These are phyloP conservation scores for Oedothorax gibbosus DNA, from an alignment of 1,140 invertebrate genomes.

Conservation along the genomic window DNA sequence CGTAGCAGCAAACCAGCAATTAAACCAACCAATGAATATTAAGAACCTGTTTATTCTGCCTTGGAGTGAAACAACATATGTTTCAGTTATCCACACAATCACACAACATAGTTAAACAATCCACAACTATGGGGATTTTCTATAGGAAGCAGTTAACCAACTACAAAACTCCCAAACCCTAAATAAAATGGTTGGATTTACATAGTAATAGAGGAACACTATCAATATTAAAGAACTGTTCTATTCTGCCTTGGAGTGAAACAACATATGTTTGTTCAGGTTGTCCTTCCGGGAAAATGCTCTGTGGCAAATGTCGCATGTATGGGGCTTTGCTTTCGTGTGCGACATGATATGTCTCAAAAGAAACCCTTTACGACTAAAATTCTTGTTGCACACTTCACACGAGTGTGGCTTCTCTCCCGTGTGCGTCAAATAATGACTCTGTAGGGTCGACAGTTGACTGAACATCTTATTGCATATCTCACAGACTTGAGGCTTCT, in stretches of 20 bases:
- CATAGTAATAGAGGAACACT: too few relatives aligned
- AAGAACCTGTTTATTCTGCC: background rate
- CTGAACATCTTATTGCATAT: background rate
- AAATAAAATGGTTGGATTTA: too few relatives aligned
- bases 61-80: conserved; percentile 7
- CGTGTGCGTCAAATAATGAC: background rate
- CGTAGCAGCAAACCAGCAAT: too few relatives aligned
- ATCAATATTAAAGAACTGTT: too few relatives aligned
- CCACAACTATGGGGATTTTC: background rate
- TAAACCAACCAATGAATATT: too few relatives aligned
- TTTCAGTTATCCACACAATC: background rate
- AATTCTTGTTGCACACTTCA: background rate
- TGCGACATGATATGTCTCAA: background rate
- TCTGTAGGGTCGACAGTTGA: background rate
- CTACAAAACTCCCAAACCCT: too few relatives aligned
- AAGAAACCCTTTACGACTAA: background rate
- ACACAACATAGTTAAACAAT: background rate
- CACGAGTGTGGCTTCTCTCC: conserved; percentile 4
- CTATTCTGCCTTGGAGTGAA: background rate
- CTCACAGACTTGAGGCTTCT: background rate
- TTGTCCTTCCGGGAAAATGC: background rate
- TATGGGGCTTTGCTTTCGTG: background rate
- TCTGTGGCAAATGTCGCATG: conserved; percentile 4
- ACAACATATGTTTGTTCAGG: background rate
- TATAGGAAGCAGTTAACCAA: too few relatives aligned